Percentiles rank a stretch among this genome's conserved stretches.
phyloP scores from a whole-genome alignment of 2,113 vertebrate species.

The Empidonax alnorum region DNA sequence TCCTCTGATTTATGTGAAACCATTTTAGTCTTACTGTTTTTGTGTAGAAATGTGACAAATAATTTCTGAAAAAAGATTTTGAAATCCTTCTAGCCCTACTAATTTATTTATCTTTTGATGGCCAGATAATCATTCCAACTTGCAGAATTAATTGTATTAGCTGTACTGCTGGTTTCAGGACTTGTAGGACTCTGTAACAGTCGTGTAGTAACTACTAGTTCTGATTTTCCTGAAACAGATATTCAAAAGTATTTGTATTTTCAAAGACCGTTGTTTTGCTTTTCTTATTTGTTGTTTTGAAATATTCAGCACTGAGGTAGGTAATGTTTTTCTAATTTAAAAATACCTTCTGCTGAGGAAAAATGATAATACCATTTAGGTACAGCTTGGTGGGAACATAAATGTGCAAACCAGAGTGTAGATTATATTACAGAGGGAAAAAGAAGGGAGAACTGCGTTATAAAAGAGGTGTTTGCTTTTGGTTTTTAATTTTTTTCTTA shows the following conservation, averaged over 20 bases:
- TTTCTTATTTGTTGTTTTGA: neutral
- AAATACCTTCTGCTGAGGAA: neutral
- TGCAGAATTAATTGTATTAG: neutral
- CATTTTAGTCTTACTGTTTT: neutral
- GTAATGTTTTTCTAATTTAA: neutral
- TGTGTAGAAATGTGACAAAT: neutral
- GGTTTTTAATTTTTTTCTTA: neutral
- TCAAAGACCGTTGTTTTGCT: neutral
- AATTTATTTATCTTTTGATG: neutral
- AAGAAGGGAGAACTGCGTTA: neutral
- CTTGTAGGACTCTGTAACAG: neutral
- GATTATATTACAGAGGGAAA: neutral
- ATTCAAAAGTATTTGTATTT: neutral
- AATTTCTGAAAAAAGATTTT: neutral
- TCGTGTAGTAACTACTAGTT: neutral
- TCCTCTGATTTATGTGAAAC: neutral
- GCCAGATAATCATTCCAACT: neutral
- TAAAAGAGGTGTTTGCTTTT: neutral
- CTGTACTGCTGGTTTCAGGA: neutral
- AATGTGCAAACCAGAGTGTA: neutral
- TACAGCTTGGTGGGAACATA: neutral
- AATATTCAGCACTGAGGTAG: neutral
- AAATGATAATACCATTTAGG: neutral
- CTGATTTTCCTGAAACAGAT: neutral
- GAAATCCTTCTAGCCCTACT: neutral